Evolutionary conservation across 2,888 invertebrate genomes (phyloP).

Genomic region (Hedya salicella): DNA sequence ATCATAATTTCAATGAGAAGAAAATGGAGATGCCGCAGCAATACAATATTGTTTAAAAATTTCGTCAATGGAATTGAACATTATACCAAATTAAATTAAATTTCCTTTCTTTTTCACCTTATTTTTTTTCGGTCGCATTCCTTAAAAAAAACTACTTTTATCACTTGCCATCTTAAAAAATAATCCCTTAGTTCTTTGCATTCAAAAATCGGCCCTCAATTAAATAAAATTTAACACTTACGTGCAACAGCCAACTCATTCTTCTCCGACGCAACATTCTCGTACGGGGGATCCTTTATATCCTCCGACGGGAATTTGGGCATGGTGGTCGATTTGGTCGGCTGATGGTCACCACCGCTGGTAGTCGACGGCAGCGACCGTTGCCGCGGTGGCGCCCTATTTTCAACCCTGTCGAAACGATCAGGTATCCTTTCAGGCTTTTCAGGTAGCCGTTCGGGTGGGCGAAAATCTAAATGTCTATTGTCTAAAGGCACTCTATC

Average conservation of each 20-base stretch:
- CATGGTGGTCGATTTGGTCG: slow-evolving; percentile 85
- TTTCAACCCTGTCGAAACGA: slow-evolving; percentile 61
- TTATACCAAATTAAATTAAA: too few species aligned
- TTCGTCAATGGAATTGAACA: too few species aligned
- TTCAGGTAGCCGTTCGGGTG: slow-evolving; percentile 68
- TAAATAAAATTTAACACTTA: slow-evolving; percentile 57
- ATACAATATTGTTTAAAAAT: too few species aligned
- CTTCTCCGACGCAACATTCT: slow-evolving; percentile 73
- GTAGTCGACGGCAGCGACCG: slow-evolving; percentile 73
- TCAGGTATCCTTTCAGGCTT: slow-evolving; percentile 53
- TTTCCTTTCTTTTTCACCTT: too few species aligned
- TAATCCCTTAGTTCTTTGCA: too few species aligned
- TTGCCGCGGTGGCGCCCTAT: slow-evolving; percentile 73
- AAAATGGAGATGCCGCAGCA: too few species aligned
- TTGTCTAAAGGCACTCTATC: slow-evolving; percentile 45
- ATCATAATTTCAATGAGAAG: too few species aligned
- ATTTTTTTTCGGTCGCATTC: too few species aligned
- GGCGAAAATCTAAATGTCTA: slow-evolving; percentile 55
- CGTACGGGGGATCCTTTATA: slow-evolving; percentile 73
- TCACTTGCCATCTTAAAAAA: too few species aligned
- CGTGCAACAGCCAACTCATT: slow-evolving; percentile 72
- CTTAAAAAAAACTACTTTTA: too few species aligned
- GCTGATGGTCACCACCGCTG: slow-evolving; percentile 67
- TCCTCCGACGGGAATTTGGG: slow-evolving; percentile 84
- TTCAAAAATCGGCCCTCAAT: too few species aligned